Evolutionary conservation across 2,113 vertebrate species (phyloP).

Genomic region (Atlantisia rogersi): DNA sequence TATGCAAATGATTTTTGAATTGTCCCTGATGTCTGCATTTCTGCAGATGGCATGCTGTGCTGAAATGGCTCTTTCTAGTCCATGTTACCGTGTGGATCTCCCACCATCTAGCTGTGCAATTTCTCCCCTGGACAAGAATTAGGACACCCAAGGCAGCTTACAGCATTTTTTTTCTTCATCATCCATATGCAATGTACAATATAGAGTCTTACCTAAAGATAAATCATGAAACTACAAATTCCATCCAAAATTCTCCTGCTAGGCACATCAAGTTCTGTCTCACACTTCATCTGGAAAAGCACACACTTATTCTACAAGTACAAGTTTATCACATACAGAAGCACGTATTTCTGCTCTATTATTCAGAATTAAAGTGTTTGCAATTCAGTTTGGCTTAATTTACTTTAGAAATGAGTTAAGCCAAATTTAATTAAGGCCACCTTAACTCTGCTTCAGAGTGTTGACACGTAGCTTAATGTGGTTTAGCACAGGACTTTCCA

Average conservation of each 20-base stretch:
- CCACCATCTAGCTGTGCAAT: neutral
- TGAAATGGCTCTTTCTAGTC: neutral
- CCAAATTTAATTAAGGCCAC: conserved; percentile 60
- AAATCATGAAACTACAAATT: neutral
- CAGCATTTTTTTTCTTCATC: neutral
- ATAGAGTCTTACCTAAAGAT: neutral
- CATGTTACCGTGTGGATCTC: neutral
- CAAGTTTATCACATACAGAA: neutral
- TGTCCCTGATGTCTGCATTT: neutral
- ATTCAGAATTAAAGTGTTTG: conserved; percentile 21
- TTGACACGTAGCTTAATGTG: conserved; percentile 58
- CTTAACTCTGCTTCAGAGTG: conserved; percentile 46
- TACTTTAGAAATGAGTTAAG: conserved; percentile 62
- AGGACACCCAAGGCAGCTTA: neutral
- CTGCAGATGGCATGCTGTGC: neutral
- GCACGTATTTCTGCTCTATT: neutral
- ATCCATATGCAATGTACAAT: neutral
- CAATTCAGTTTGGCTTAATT: conserved; percentile 45
- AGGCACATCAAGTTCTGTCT: neutral
- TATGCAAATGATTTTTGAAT: neutral
- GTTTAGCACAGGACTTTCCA: conserved; percentile 51
- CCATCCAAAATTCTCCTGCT: neutral
- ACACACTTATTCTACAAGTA: neutral
- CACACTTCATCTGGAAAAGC: neutral
- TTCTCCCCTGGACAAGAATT: neutral